A percentile compares a stretch with the other conserved stretches of the same genome.
phyloP scores from a whole-genome alignment of 2,797 vertebrate species.

The Enteromius treurensis region DNA sequence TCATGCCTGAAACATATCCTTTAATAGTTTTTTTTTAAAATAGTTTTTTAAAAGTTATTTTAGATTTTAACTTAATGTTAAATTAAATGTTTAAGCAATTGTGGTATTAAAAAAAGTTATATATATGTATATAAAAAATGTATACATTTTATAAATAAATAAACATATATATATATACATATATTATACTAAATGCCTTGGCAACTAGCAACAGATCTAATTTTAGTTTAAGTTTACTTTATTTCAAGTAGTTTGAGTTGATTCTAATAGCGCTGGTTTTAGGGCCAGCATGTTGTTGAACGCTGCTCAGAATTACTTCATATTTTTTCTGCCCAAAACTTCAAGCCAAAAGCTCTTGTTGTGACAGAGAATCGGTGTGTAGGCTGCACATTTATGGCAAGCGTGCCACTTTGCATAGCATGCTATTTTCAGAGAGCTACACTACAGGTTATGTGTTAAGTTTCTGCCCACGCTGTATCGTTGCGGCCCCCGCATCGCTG shows the following conservation, averaged over 20 bases:
- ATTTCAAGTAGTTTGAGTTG: background rate
- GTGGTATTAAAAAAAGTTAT: background rate
- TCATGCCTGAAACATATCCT: no score
- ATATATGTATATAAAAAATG: no score
- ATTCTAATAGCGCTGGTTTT: background rate
- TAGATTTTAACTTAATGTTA: background rate
- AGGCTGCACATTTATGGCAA: background rate
- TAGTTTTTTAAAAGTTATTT: background rate
- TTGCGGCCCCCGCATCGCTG: slow-evolving; percentile 61
- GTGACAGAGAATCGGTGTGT: background rate
- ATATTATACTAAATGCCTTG: background rate
- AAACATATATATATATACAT: no score
- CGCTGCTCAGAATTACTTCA: background rate
- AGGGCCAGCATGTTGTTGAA: background rate
- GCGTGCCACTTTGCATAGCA: slow-evolving; percentile 58
- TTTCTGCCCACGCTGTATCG: slow-evolving; percentile 59
- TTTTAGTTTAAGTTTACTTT: background rate
- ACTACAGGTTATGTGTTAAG: slow-evolving; percentile 51
- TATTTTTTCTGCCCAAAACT: background rate
- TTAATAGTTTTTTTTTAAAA: background rate
- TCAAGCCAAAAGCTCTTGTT: background rate
- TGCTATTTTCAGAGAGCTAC: slow-evolving; percentile 76
- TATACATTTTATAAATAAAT: no score
- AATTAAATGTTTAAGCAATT: background rate
- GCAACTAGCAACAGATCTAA: background rate